These are phyloP conservation scores for Phylloscopus collybita DNA, from an alignment of 2,797 vertebrate genomes.

Conservation along the genomic window DNA sequence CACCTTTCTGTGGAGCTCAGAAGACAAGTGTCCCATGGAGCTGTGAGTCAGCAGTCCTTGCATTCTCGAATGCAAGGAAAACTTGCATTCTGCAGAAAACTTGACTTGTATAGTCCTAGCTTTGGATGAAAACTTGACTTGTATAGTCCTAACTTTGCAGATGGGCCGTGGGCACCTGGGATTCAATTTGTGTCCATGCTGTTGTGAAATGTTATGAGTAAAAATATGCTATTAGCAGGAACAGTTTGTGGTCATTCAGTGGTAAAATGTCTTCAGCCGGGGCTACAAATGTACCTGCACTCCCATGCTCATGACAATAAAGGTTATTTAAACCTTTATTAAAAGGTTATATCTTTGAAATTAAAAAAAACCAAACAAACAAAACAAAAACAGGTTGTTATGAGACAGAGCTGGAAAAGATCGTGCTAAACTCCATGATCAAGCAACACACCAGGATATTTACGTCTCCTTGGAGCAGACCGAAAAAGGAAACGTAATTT, in stretches of 20 bases:
- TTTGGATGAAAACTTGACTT: neutral
- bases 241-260: neutral
- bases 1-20: neutral
- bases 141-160: neutral
- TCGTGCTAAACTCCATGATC: neutral
- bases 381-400: neutral
- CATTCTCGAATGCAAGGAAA: neutral
- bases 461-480: neutral
- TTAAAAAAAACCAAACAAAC: fast-evolving
- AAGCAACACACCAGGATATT: neutral
- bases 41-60: neutral
- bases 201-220: neutral
- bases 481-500: neutral
- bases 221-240: neutral
- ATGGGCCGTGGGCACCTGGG: neutral
- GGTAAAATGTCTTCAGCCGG: neutral
- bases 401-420: neutral
- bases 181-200: neutral
- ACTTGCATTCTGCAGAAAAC: neutral
- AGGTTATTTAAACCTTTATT: too few species aligned
- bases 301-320: neutral
- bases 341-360: neutral
- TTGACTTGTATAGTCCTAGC: neutral
- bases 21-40: neutral
- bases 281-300: neutral